A percentile compares a stretch with the other conserved stretches of the same genome.
phyloP scores from a whole-genome alignment of 2,113 vertebrate genomes.

The Rhadina sibilatrix region DNA sequence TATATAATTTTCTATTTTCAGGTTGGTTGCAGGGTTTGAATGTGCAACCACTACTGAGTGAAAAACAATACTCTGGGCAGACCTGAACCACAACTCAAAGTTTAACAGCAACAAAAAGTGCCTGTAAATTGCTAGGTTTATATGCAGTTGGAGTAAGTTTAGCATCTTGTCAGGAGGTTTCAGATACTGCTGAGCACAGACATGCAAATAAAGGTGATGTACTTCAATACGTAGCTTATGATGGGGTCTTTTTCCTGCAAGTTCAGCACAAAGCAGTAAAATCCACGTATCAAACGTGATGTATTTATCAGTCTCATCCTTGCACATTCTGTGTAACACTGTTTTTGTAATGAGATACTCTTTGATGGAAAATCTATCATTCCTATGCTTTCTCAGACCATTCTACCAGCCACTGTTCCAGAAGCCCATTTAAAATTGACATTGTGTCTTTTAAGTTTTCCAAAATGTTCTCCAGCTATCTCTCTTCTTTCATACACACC shows the following conservation, averaged over 20 bases:
- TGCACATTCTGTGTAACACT: background rate
- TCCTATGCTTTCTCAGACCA: background rate
- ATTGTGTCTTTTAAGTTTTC: background rate
- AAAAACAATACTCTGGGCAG: constrained; percentile 45
- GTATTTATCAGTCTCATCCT: background rate
- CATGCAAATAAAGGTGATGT: background rate
- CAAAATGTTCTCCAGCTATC: background rate
- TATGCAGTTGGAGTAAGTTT: background rate
- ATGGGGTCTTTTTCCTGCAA: background rate
- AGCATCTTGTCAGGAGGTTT: background rate
- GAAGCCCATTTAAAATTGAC: background rate
- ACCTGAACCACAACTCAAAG: constrained; percentile 6
- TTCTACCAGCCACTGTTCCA: background rate
- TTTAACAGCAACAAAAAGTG: constrained; percentile 1
- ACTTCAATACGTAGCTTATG: background rate
- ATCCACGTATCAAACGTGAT: background rate
- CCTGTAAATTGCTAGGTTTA: background rate
- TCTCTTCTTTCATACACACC: background rate
- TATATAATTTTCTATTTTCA: constrained; percentile 58
- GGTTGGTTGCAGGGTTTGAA: constrained; percentile 30
- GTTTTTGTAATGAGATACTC: background rate
- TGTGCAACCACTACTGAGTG: constrained; percentile 15
- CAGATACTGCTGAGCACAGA: background rate
- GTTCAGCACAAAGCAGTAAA: background rate
- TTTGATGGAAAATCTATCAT: background rate